phyloP scores from a whole-genome alignment of 1,140 invertebrate species.

The Drosophila lowei region DNA sequence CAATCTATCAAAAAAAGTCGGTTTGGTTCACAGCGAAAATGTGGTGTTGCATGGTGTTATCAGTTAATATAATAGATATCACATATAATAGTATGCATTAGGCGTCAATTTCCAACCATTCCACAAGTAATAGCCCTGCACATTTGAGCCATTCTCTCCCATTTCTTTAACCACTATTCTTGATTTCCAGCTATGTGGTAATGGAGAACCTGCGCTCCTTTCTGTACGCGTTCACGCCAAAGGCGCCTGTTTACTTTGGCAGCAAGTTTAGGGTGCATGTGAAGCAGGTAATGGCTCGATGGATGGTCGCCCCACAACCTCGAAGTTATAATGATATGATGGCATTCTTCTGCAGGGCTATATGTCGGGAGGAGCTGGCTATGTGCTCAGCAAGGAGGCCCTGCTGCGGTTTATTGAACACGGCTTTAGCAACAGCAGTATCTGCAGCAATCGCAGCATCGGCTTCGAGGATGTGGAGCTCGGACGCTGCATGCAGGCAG shows the following conservation, averaged over 20 bases:
- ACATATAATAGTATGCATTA: no score
- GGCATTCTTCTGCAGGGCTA: constrained; percentile 87
- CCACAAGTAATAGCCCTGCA: no score
- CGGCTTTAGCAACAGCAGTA: constrained; percentile 87
- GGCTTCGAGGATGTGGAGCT: constrained; percentile 97
- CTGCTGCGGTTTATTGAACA: constrained; percentile 89
- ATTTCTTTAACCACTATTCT: background rate
- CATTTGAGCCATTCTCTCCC: no score
- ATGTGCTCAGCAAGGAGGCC: constrained; percentile 93
- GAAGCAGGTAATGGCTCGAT: constrained; percentile 12
- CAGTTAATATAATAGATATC: no score
- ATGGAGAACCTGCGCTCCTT: constrained; percentile 96
- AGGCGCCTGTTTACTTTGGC: constrained; percentile 92
- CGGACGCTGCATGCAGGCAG: constrained; percentile 93
- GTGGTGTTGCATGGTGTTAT: no score
- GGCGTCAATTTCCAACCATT: no score
- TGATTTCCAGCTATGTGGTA: constrained; percentile 43
- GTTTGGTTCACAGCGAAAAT: no score
- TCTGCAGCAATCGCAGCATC: constrained; percentile 87
- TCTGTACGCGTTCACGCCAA: constrained; percentile 88
- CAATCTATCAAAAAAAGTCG: no score
- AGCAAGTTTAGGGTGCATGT: constrained; percentile 89
- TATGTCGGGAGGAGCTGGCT: constrained; percentile 95
- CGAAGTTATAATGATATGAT: background rate
- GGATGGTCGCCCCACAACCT: no score